Base-by-base conservation (phyloP, 1,140 invertebrate species). In the Nomia melanderi region DNA sequence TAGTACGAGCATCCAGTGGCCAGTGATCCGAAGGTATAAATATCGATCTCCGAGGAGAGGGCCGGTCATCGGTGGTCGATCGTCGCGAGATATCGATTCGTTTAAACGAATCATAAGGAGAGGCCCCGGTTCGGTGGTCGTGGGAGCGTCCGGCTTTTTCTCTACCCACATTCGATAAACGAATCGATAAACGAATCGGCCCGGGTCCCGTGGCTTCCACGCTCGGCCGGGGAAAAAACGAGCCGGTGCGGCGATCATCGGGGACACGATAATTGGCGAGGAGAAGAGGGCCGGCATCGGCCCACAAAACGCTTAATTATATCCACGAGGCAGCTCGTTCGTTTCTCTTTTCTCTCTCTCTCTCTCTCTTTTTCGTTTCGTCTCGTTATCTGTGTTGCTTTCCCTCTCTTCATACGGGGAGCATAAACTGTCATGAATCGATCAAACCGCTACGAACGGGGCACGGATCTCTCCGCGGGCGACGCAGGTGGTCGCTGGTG, bases 231-330 rank as follows among this genome's bases (percentile, higher is more conserved):
- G 27, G 17, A 56, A 47, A 73, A 47, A 57, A 47, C 20, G 31
- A 53, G 23, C 14, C 31, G 44, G n/a, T n/a, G 9, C 33, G 39
- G 23, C 53, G 60, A 47, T 78, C 29, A 59, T 73, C 70, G 60
- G 39, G 76, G 39, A 78, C 69, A 65, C 60, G 73, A 70, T 77
- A 70, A 79, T 79, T 79, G 64, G 72, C 71, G 70, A 74, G 50
- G 70, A 39, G 41, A 39, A 41, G 56, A 50, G 53, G 74, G 65
- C 20, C 44, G 20, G 56, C 7, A 25, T 0, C 41, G 53, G 33
- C 23, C 39, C 59, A 47, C 66, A 56, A 77, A 72, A 78, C 69
- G 27, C 41, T 63, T 78, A 72, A 78, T 78, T 78, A 73, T 57
- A 36, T 47, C 41, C 20, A 31, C 11, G n/a, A 41, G 27, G 29